A percentile compares a stretch with the other conserved stretches of the same genome.
phyloP scores from a whole-genome alignment of 2,113 vertebrate genomes.

The Alethe castanea region DNA sequence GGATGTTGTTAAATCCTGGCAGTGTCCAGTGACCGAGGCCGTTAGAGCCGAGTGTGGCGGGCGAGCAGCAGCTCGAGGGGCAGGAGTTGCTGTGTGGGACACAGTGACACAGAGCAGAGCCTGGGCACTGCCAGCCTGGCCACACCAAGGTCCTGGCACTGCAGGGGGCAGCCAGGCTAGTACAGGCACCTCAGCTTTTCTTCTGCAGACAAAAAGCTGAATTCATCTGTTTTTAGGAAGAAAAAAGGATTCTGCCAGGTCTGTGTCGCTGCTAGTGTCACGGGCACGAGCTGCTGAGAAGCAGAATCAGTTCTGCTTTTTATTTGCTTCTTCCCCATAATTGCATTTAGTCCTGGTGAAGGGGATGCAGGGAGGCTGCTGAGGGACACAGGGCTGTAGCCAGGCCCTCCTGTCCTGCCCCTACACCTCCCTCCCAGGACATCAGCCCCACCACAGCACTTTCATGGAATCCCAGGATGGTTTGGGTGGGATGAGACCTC shows the following conservation, averaged over 20 bases:
- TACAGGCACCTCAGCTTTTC: neutral
- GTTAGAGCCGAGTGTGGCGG: accelerated
- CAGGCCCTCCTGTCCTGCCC: neutral
- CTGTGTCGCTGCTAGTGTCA: accelerated
- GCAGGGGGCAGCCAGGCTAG: neutral
- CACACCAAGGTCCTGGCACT: neutral
- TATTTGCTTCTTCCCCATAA: neutral
- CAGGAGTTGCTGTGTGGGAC: neutral
- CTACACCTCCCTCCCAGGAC: neutral
- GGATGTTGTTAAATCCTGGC: neutral
- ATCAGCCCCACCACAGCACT: neutral
- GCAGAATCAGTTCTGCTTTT: neutral
- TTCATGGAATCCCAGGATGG: neutral
- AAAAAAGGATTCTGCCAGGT: neutral
- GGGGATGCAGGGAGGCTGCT: neutral
- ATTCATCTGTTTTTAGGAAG: neutral
- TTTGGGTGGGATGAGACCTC: neutral
- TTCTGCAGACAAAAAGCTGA: neutral
- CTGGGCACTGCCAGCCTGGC: neutral
- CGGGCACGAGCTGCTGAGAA: accelerated
- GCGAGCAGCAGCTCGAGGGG: accelerated
- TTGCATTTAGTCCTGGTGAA: neutral
- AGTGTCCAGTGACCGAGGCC: neutral
- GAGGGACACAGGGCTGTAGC: neutral
- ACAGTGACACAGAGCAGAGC: neutral